Percentiles rank a stretch among this genome's conserved stretches.
phyloP scores from a whole-genome alignment of 2,113 vertebrate genomes.

The Numida meleagris region DNA sequence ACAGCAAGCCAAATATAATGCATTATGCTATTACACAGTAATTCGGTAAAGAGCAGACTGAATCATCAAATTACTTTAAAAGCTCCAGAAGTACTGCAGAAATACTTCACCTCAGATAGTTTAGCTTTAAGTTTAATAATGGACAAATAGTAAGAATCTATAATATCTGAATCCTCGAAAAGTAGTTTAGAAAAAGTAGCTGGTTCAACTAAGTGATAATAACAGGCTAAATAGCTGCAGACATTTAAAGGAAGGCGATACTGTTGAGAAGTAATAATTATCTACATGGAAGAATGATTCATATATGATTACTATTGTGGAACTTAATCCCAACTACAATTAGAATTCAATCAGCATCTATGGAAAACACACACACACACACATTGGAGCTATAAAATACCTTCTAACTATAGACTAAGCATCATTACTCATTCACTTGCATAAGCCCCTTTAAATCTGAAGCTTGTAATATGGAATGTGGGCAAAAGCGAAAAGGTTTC shows the following conservation, averaged over 20 bases:
- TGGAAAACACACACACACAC: background rate
- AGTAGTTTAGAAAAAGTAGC: background rate
- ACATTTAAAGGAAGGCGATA: background rate
- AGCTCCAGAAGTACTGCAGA: background rate
- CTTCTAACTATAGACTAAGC: background rate
- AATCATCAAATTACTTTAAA: background rate
- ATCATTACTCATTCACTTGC: background rate
- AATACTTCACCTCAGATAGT: background rate
- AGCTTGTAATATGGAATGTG: background rate
- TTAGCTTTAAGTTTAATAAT: background rate
- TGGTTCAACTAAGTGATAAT: background rate
- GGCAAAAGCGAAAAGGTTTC: background rate
- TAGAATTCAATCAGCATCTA: background rate
- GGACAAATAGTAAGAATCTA: background rate
- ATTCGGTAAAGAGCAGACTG: background rate
- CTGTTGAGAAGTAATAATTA: slow-evolving; percentile 20
- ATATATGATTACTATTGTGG: background rate
- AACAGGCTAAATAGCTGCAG: background rate
- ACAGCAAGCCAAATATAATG: background rate
- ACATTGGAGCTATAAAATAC: background rate
- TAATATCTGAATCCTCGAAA: background rate
- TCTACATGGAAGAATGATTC: slow-evolving; percentile 15
- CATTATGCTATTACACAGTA: background rate
- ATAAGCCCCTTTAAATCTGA: background rate
- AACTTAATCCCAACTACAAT: background rate